phyloP scores from a whole-genome alignment of 2,113 vertebrate genomes.

The Odocoileus virginianus region DNA sequence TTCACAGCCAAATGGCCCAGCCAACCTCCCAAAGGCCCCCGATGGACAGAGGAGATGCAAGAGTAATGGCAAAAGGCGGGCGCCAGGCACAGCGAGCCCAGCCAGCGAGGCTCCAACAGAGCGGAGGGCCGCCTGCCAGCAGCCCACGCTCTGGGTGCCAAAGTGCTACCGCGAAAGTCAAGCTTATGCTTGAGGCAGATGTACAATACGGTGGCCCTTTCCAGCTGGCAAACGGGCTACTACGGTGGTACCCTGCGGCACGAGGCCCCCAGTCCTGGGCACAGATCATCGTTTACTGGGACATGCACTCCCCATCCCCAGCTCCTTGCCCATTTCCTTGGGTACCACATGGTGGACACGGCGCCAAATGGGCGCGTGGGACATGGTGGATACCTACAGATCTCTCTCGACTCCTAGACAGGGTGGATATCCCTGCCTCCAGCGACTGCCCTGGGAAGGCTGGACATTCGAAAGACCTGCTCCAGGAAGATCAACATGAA shows the following conservation, averaged over 20 bases:
- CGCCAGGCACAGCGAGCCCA: accelerated
- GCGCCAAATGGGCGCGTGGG: neutral
- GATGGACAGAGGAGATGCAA: accelerated
- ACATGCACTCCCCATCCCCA: neutral
- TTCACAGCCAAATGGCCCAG: neutral
- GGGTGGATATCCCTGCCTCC: neutral
- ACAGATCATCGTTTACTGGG: neutral
- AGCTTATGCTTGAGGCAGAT: neutral
- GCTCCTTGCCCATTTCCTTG: neutral
- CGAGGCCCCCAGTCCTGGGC: accelerated
- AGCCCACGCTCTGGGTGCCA: accelerated
- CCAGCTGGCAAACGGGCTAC: neutral
- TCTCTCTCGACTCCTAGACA: neutral
- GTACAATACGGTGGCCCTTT: accelerated
- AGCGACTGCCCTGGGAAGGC: accelerated
- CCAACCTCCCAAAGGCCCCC: neutral
- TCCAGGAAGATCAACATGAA: neutral
- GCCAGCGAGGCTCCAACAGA: accelerated
- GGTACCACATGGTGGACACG: neutral
- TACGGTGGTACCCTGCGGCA: accelerated
- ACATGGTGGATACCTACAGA: neutral
- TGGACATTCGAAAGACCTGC: neutral
- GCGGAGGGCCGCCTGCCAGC: accelerated
- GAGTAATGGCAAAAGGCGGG: neutral
- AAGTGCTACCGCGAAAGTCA: no score